Percentiles rank a stretch among this genome's conserved stretches.
Evolutionary conservation across 1,140 invertebrate genomes (phyloP).

Genomic region (Venustaconcha ellipsiformis): DNA sequence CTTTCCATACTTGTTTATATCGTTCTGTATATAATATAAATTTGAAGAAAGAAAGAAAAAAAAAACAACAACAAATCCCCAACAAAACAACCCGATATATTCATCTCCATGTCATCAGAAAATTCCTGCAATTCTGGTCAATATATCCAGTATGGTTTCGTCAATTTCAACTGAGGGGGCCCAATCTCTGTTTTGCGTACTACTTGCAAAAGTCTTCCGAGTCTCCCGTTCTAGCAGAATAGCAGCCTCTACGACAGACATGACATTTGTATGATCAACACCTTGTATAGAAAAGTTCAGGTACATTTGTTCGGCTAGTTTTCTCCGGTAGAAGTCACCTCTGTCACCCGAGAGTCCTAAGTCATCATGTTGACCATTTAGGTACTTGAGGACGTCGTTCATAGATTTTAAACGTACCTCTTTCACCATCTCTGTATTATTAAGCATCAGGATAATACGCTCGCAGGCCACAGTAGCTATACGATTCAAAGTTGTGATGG

Average conservation of each 20-base stretch:
- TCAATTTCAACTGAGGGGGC: slow-evolving; percentile 52
- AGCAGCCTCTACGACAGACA: slow-evolving; percentile 46
- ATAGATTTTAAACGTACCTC: slow-evolving; percentile 49
- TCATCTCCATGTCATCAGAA: slow-evolving; percentile 17
- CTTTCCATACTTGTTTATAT: no score
- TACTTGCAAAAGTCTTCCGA: slow-evolving; percentile 30
- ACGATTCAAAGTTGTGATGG: slow-evolving; percentile 53
- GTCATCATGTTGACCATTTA: slow-evolving; percentile 56
- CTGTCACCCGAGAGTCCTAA: slow-evolving; percentile 53
- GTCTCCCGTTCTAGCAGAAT: slow-evolving; percentile 51
- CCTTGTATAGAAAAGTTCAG: slow-evolving; percentile 47
- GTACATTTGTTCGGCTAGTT: slow-evolving; percentile 61
- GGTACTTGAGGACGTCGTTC: slow-evolving; percentile 47
- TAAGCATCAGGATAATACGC: slow-evolving; percentile 59
- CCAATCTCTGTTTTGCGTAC: slow-evolving; percentile 25
- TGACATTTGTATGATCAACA: slow-evolving; percentile 51
- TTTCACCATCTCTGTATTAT: slow-evolving; percentile 55
- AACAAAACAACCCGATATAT: no score
- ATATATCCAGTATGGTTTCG: slow-evolving; percentile 50
- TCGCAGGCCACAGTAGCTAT: slow-evolving; percentile 57
- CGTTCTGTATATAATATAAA: no score
- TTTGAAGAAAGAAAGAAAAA: no score
- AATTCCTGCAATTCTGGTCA: slow-evolving; percentile 56
- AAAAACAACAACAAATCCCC: no score
- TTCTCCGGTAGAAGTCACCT: slow-evolving; percentile 60